Base-by-base conservation (phyloP, 2,888 invertebrate genomes). In the Limnephilus marmoratus region DNA sequence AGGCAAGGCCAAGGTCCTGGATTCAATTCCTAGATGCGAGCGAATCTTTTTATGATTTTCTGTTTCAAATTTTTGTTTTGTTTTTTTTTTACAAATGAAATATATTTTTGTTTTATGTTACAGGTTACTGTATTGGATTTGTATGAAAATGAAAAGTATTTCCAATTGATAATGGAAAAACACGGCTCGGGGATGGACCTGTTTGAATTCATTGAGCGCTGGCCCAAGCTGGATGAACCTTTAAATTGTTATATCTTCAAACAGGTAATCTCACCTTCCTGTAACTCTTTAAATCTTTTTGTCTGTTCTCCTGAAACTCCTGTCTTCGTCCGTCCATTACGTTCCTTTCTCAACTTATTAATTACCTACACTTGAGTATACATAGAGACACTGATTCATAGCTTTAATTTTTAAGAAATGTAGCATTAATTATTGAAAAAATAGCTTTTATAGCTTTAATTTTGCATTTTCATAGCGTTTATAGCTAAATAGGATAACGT, bases 151-250 rank as follows among this genome's bases (percentile, higher is more conserved):
- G 97, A 97, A 5, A 96, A 97, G 93, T 97, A 97, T 94, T 97
- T 97, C 94, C 97, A 97, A 95, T 96, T 98, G 96, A 97, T 98
- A 90, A 98, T 98, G 98, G 97, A 97, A 94, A 97, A 97, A 94
- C 97, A 97, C 94, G 97, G 97, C 53, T 97, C 97, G 15, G 97
- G 97, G 1, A 97, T 98, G 97, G 98, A 98, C 94, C 95, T 98
- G 93, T 98, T 98, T 95, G 98, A 98, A 95, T 98, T 98, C 94
- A 97, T 98, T 86, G 98, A 98, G 94, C 96, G 97, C 0, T 95
- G 97, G 68, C 97, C 97, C 7, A 94, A 96, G 41, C 95, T 98
- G 91, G 97, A 97, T 94, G 98, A 98, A 94, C 96, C 97, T 2
- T 95, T 98, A 49, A 96, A 97, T 9, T 97, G 97, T 94, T 97